phyloP scores from a whole-genome alignment of 2,113 vertebrate species.

The Sprattus sprattus region DNA sequence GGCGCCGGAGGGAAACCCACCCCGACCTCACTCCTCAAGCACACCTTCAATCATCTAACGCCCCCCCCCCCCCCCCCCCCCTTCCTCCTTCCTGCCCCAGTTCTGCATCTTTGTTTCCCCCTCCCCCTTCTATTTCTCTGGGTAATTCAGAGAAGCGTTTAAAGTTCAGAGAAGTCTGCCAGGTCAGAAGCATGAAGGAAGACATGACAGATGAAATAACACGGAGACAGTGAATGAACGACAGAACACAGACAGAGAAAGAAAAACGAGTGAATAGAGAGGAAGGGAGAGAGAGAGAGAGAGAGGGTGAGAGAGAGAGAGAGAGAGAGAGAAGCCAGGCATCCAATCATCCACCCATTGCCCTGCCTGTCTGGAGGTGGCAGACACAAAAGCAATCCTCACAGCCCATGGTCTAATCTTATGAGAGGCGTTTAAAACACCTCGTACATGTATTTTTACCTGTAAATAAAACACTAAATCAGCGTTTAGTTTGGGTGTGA shows the following conservation, averaged over 20 bases:
- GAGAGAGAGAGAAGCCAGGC: not conserved
- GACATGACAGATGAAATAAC: not conserved
- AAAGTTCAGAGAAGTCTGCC: not conserved
- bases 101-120: not conserved
- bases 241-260: not conserved
- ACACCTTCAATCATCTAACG: not conserved
- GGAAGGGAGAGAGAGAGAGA: not conserved
- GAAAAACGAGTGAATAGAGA: not conserved
- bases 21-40: not conserved
- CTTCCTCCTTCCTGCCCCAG: not conserved
- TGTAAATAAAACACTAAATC: not conserved
- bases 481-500: not conserved
- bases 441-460: not conserved
- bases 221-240: not conserved
- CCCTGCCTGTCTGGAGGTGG: not conserved
- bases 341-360: conserved; percentile 1
- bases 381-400: not conserved
- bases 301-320: not conserved
- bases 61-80: not conserved
- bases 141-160: not conserved
- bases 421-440: not conserved
- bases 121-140: not conserved
- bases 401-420: not conserved
- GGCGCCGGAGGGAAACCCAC: not conserved
- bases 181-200: not conserved